These are phyloP conservation scores for Muschampia plurimacula DNA, from an alignment of 2,888 invertebrate genomes.

Conservation along the genomic window DNA sequence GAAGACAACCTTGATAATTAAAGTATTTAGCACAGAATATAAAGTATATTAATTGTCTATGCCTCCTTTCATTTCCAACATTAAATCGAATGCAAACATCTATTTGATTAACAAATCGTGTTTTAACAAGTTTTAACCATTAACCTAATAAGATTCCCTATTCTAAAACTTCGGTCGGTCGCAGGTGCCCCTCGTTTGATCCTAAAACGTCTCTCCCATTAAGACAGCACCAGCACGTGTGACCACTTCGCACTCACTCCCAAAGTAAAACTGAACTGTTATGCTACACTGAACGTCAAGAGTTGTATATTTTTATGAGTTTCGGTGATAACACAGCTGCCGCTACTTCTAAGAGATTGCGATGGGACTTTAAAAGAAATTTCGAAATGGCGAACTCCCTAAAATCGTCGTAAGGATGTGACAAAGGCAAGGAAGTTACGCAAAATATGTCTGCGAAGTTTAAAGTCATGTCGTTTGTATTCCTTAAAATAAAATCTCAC, in stretches of 20 bases:
- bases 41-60: not conserved
- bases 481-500: constrained; percentile 35
- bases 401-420: constrained; percentile 28
- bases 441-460: constrained; percentile 40
- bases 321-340: constrained; percentile 56
- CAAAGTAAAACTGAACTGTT: constrained; percentile 76
- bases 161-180: constrained; percentile 53
- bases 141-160: constrained; percentile 61
- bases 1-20: too few relatives aligned
- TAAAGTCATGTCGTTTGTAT: constrained; percentile 34
- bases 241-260: constrained; percentile 73
- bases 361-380: constrained; percentile 44
- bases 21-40: not conserved
- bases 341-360: constrained; percentile 57
- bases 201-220: constrained; percentile 74
- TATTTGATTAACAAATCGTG: constrained; percentile 25
- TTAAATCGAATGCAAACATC: constrained; percentile 11
- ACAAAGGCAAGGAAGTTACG: constrained; percentile 27
- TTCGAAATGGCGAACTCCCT: constrained; percentile 29
- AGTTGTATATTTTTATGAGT: constrained; percentile 73
- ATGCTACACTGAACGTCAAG: constrained; percentile 59
- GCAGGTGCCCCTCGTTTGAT: constrained; percentile 68
- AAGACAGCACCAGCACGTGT: constrained; percentile 67
- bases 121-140: constrained; percentile 38
- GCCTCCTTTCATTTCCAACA: not conserved